These are phyloP conservation scores for Protonemura montana DNA, from an alignment of 2,888 invertebrate species.

Conservation along the genomic window DNA sequence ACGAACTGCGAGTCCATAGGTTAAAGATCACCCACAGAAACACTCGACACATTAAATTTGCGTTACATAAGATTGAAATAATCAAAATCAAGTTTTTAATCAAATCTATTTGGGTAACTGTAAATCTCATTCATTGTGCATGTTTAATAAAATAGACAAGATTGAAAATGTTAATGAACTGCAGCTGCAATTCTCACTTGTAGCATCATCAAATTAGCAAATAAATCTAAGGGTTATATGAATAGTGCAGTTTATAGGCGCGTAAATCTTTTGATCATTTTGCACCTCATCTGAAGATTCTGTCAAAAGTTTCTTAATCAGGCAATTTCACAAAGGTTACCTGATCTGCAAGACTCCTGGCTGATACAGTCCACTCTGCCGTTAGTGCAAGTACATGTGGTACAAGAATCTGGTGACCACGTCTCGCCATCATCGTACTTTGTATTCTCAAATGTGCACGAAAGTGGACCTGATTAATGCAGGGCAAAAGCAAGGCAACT, in stretches of 20 bases:
- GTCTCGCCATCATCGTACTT: constrained; percentile 72
- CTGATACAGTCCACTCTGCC: constrained; percentile 68
- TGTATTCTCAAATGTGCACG: constrained; percentile 68
- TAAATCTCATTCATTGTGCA: background rate
- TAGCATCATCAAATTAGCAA: too few relatives aligned
- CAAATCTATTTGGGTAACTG: background rate
- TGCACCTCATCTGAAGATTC: too few relatives aligned
- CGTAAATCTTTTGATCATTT: too few relatives aligned
- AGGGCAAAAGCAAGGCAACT: background rate
- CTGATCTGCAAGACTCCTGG: constrained; percentile 61
- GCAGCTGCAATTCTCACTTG: too few relatives aligned
- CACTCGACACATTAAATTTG: background rate
- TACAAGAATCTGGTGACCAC: constrained; percentile 75
- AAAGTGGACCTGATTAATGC: background rate
- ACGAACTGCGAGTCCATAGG: background rate
- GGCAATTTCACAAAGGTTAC: too few relatives aligned
- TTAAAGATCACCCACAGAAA: background rate
- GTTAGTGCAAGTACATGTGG: constrained; percentile 73
- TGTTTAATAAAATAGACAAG: constrained; percentile 2
- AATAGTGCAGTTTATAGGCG: too few relatives aligned
- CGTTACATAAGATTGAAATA: background rate
- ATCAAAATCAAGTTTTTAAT: background rate
- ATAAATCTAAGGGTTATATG: too few relatives aligned
- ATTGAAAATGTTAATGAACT: background rate
- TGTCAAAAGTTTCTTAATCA: too few relatives aligned